phyloP scores from a whole-genome alignment of 2,797 vertebrate species.

The Darevskia mixta region DNA sequence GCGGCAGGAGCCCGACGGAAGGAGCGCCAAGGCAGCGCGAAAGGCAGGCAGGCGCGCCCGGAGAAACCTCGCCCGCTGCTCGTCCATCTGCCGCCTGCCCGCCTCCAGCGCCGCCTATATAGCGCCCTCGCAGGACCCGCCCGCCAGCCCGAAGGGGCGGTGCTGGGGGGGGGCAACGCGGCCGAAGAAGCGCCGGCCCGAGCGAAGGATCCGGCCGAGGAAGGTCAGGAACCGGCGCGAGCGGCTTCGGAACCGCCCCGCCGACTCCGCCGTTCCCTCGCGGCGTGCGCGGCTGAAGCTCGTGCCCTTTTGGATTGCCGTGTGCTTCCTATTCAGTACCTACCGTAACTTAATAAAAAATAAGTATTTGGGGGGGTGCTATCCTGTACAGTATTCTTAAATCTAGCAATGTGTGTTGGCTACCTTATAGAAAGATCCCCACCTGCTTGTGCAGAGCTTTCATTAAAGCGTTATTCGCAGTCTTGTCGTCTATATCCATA shows the following conservation, averaged over 20 bases:
- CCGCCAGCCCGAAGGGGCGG: background rate
- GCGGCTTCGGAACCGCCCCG: too few species aligned
- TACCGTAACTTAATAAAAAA: background rate
- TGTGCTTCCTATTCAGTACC: accelerated
- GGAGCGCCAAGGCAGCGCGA: background rate
- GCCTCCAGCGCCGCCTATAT: too few species aligned
- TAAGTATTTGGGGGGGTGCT: background rate
- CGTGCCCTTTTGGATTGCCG: too few species aligned
- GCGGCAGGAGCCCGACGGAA: too few species aligned
- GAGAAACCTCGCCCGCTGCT: background rate
- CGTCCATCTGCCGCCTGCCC: background rate
- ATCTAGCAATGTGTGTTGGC: background rate
- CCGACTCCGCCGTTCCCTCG: too few species aligned
- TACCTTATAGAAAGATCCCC: background rate
- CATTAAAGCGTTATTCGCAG: background rate
- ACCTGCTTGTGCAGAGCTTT: background rate
- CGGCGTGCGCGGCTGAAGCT: too few species aligned
- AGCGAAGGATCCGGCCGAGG: too few species aligned
- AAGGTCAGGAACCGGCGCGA: too few species aligned
- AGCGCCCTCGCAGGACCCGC: too few species aligned
- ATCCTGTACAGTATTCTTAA: background rate
- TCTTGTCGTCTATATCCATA: background rate
- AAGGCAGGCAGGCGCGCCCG: background rate
- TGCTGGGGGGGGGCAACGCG: too few species aligned
- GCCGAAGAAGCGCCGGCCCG: background rate